Percentiles rank a stretch among this genome's conserved stretches.
Evolutionary conservation across 2,797 vertebrate genomes (phyloP).

Genomic region (Microchirus variegatus): DNA sequence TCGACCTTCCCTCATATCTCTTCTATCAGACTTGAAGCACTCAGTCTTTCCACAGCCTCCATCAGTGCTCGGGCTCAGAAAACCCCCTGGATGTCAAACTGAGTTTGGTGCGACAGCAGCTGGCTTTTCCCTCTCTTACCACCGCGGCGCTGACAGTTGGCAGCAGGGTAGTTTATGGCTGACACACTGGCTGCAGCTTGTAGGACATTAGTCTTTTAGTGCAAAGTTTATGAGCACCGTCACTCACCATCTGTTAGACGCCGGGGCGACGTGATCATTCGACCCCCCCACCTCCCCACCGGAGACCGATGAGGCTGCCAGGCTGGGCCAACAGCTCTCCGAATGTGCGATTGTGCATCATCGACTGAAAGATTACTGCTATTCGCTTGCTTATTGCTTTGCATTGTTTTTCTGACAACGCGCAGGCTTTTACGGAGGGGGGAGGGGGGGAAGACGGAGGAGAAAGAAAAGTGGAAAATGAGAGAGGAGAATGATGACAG

Average conservation of each 20-base stretch:
- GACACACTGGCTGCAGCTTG: slow-evolving; percentile 46
- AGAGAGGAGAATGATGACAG: slow-evolving; percentile 51
- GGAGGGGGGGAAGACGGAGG: not conserved
- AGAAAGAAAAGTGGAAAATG: slow-evolving; percentile 24
- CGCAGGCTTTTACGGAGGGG: slow-evolving; percentile 15
- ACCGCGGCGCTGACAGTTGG: slow-evolving; percentile 37
- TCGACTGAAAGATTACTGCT: slow-evolving; percentile 59
- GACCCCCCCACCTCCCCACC: too few relatives aligned
- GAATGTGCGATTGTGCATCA: slow-evolving; percentile 53
- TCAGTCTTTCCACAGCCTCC: slow-evolving; percentile 36
- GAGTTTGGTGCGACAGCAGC: slow-evolving; percentile 33
- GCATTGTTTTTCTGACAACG: slow-evolving; percentile 42
- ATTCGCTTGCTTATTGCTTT: slow-evolving; percentile 51
- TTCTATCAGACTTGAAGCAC: not conserved
- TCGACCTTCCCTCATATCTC: not conserved
- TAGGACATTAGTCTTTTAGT: slow-evolving; percentile 65
- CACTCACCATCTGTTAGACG: slow-evolving; percentile 62
- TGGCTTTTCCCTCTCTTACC: slow-evolving; percentile 13
- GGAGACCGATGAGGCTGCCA: slow-evolving; percentile 56
- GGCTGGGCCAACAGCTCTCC: slow-evolving; percentile 24
- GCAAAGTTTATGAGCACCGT: slow-evolving; percentile 53
- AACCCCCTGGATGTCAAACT: slow-evolving; percentile 23
- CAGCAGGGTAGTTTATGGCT: slow-evolving; percentile 34
- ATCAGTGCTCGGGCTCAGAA: slow-evolving; percentile 9
- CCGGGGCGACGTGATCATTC: slow-evolving; percentile 37